Conservation (phyloP, 53 echinoderm and acorn worm genomes). For the Echinometra lucunter region DNA sequence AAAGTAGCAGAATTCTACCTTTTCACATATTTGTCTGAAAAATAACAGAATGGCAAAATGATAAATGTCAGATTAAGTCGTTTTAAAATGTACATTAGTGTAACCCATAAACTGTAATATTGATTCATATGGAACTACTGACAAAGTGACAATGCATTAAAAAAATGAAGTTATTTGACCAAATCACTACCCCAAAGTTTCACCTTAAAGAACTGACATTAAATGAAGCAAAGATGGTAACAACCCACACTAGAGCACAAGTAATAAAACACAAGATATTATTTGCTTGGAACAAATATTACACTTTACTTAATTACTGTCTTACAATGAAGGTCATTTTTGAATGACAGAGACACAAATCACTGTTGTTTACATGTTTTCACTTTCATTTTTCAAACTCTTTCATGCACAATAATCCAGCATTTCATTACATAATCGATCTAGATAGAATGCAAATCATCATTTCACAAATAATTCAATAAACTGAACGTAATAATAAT, state of each 20-base stretch:
- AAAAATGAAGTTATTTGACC: not conserved
- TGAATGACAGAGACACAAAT: conserved; percentile 34
- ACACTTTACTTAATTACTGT: conserved; percentile 38
- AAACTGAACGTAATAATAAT: conserved; percentile 47
- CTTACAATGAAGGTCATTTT: conserved; percentile 19
- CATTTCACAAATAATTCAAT: conserved; percentile 11
- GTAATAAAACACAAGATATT: conserved; percentile 11
- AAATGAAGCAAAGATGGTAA: not conserved
- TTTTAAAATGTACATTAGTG: not conserved
- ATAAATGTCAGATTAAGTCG: not conserved
- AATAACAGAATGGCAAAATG: not conserved
- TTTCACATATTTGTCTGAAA: not conserved
- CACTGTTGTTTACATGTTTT: conserved; percentile 31
- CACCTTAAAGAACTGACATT: not conserved
- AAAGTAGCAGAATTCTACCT: not conserved
- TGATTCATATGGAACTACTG: not conserved
- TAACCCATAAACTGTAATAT: not conserved
- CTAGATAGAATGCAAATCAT: not conserved
- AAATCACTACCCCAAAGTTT: not conserved
- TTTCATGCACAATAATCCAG: conserved; percentile 40
- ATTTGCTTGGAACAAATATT: conserved; percentile 44
- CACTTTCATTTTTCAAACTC: conserved; percentile 9
- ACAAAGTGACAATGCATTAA: not conserved
- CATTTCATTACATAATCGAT: not conserved
- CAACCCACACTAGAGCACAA: not conserved